Percentiles rank a stretch among this genome's conserved stretches.
phyloP scores from a whole-genome alignment of 1,140 invertebrate genomes.

The Apocrypta bakeri region DNA sequence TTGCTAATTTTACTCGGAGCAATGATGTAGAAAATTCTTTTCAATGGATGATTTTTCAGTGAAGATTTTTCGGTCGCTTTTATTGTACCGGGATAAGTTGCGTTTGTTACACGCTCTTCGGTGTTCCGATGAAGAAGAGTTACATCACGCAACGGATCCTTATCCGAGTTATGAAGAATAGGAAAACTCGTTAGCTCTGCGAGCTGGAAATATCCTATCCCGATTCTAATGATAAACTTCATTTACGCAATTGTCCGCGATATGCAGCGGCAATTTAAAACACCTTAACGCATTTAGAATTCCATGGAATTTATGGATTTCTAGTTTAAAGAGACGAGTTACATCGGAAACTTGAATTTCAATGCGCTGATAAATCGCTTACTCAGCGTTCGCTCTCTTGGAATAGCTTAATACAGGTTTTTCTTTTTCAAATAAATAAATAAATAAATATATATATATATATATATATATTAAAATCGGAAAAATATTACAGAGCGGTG shows the following conservation, averaged over 20 bases:
- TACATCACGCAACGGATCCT: not conserved
- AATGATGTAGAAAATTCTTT: not conserved
- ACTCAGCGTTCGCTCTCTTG: too few relatives aligned
- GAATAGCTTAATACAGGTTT: too few relatives aligned
- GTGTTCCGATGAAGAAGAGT: not conserved
- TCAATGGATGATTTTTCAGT: too few relatives aligned
- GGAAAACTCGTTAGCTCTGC: not conserved
- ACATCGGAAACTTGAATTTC: too few relatives aligned
- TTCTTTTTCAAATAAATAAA: too few relatives aligned
- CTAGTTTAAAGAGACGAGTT: too few relatives aligned
- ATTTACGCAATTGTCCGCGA: not conserved
- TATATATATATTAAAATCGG: not conserved
- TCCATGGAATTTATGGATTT: not conserved
- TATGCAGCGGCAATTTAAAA: not conserved
- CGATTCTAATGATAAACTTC: not conserved
- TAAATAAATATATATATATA: too few relatives aligned
- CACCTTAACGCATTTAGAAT: not conserved
- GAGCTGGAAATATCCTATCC: not conserved
- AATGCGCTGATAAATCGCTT: too few relatives aligned
- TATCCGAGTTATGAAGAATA: not conserved
- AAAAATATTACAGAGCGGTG: too few relatives aligned
- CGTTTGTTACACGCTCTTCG: not conserved
- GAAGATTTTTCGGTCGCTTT: too few relatives aligned
- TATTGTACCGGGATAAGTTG: not conserved
- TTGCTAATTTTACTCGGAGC: not conserved